Percentiles rank a stretch among this genome's conserved stretches.
Evolutionary conservation across 1,140 invertebrate genomes (phyloP).

Genomic region (Philotrypesis tridentata): DNA sequence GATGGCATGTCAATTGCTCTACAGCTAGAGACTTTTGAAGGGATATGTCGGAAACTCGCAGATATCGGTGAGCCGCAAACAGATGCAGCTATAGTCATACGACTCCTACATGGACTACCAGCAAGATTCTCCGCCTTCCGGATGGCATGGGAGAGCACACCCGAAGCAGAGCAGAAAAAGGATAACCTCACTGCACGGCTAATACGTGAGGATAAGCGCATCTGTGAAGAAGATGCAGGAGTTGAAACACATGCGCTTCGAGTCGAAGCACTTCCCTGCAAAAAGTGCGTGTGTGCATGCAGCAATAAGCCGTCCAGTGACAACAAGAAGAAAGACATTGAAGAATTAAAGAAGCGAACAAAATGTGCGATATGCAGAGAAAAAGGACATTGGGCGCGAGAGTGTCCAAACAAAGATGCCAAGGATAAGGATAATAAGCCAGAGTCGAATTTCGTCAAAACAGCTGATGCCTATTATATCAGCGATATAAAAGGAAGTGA

Average conservation of each 20-base stretch:
- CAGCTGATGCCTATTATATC: not conserved
- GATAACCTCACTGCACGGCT: not conserved
- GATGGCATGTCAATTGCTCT: not conserved
- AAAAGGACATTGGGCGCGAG: not conserved
- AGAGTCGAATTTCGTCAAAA: too few relatives aligned
- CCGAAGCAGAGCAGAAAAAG: not conserved
- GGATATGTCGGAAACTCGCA: constrained; percentile 21
- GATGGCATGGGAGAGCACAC: constrained; percentile 43
- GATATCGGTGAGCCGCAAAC: constrained; percentile 2
- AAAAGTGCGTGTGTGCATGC: not conserved
- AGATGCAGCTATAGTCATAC: constrained; percentile 2
- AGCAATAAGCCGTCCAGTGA: not conserved
- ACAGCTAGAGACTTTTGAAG: constrained; percentile 38
- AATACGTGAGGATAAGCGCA: not conserved
- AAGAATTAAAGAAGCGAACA: constrained; percentile 19
- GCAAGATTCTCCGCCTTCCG: constrained; percentile 14
- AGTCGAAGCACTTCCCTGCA: not conserved
- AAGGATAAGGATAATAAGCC: not conserved
- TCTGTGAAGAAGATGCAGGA: not conserved
- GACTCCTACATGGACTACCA: constrained; percentile 14
- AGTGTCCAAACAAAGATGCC: not conserved
- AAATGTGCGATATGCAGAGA: not conserved
- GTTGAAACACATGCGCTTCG: not conserved
- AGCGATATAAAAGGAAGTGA: not conserved
- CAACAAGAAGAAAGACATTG: not conserved